These are phyloP conservation scores for Clivina fossor DNA, from an alignment of 2,888 invertebrate species.

Conservation along the genomic window DNA sequence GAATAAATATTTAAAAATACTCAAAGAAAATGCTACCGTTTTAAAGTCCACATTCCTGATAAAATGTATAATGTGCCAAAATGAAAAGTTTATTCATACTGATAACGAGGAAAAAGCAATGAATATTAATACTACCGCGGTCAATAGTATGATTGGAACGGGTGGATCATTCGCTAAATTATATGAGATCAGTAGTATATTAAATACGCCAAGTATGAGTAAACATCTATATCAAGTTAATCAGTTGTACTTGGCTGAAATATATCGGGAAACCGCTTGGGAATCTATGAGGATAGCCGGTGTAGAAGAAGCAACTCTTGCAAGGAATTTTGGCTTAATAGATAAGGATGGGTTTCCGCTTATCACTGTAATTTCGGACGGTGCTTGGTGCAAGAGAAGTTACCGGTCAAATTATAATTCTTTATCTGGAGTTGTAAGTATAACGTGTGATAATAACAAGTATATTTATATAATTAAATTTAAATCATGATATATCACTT, in stretches of 20 bases:
- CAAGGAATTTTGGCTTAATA: too few relatives aligned
- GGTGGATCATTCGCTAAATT: conserved; percentile 27
- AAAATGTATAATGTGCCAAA: conserved; percentile 5
- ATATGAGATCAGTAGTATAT: conserved; percentile 15
- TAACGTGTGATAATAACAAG: neutral
- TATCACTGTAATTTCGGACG: neutral
- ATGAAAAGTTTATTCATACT: neutral
- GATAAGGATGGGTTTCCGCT: neutral
- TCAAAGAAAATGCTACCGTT: too few relatives aligned
- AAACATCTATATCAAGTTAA: conserved; percentile 9
- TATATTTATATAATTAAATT: too few relatives aligned
- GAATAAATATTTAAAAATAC: too few relatives aligned
- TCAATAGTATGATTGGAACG: conserved; percentile 14
- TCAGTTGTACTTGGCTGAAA: neutral
- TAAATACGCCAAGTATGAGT: conserved; percentile 30
- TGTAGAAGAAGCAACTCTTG: conserved; percentile 22
- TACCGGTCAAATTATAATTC: neutral
- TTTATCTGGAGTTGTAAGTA: conserved; percentile 4
- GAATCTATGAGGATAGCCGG: conserved; percentile 22
- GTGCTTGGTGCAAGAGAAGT: neutral
- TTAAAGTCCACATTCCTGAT: neutral
- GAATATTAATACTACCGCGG: conserved; percentile 4
- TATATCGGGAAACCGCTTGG: conserved; percentile 20
- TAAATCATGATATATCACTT: too few relatives aligned
- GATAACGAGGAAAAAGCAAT: neutral